Conservation (phyloP, 2,113 vertebrate genomes). For the Ascaphus truei region DNA sequence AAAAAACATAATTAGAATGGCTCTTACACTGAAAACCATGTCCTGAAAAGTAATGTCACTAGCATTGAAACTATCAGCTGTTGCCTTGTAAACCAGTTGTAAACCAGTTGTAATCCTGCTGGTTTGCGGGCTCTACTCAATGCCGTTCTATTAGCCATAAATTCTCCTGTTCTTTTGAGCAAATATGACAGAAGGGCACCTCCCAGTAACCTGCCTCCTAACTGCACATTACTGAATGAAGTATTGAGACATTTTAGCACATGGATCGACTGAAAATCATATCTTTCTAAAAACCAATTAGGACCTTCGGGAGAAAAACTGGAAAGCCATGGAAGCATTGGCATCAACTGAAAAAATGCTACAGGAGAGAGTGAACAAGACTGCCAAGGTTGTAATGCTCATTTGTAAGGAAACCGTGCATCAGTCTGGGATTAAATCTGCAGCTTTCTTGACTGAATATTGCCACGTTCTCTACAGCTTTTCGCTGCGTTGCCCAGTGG, state of each 20-base stretch:
- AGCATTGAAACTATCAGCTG: too few relatives aligned
- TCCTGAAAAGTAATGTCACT: too few relatives aligned
- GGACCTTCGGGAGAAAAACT: conserved; percentile 99
- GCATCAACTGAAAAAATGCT: conserved; percentile 99
- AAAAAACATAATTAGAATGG: too few relatives aligned
- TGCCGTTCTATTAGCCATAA: too few relatives aligned
- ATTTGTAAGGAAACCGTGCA: conserved; percentile 68
- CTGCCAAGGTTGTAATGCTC: conserved; percentile 93
- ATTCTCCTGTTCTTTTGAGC: too few relatives aligned
- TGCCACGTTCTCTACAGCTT: neutral
- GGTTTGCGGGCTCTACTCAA: too few relatives aligned
- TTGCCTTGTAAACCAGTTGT: too few relatives aligned
- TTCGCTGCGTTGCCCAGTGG: too few relatives aligned
- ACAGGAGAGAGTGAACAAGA: conserved; percentile 97
- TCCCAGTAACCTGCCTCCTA: conserved; percentile 62
- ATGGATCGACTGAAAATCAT: conserved; percentile 91
- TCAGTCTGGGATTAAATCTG: conserved; percentile 78
- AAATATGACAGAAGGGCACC: conserved; percentile 49
- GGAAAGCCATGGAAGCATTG: conserved; percentile 99
- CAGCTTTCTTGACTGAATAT: conserved; percentile 58
- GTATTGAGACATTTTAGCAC: conserved; percentile 57
- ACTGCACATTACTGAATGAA: conserved; percentile 57
- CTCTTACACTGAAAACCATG: too few relatives aligned
- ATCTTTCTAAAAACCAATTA: conserved; percentile 98
- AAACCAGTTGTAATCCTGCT: too few relatives aligned